A percentile compares a stretch with the other conserved stretches of the same genome.
Evolutionary conservation across 2,888 invertebrate species (phyloP).

Genomic region (Drosophila colorata): DNA sequence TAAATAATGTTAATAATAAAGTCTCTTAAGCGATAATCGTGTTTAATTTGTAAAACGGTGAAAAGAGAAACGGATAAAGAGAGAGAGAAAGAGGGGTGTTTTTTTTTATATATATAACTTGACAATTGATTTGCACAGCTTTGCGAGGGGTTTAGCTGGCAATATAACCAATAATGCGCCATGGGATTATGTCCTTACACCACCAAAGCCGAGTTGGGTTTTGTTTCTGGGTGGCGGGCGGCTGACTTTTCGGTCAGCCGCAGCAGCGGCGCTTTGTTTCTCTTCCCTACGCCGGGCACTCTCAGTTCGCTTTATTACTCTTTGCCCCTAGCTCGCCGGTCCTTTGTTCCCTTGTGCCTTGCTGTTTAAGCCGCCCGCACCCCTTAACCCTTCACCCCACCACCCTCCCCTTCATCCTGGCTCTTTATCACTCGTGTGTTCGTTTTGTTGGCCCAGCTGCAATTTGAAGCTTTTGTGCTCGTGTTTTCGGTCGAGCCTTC

Average conservation of each 20-base stretch:
- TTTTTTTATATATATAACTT: constrained; percentile 14
- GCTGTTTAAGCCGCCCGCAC: not conserved
- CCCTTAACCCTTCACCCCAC: not conserved
- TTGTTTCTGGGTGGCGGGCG: constrained; percentile 2
- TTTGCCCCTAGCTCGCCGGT: not conserved
- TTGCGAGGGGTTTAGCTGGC: constrained; percentile 19
- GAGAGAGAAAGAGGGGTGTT: not conserved
- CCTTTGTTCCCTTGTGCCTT: not conserved
- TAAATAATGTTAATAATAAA: too few relatives aligned
- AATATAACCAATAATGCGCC: constrained; percentile 33
- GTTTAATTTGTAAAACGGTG: too few relatives aligned
- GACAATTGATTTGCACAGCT: constrained; percentile 50
- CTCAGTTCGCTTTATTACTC: not conserved
- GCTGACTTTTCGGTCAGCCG: constrained; percentile 14
- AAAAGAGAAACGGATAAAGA: not conserved
- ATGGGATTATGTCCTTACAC: constrained; percentile 8
- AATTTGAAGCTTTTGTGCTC: constrained; percentile 70
- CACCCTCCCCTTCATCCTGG: not conserved
- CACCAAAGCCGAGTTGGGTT: not conserved
- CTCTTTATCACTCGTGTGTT: constrained; percentile 33
- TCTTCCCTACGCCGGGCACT: not conserved
- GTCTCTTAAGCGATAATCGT: too few relatives aligned
- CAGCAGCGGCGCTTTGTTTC: constrained; percentile 2
- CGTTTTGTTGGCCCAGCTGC: constrained; percentile 66
- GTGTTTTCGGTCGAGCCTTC: constrained; percentile 43